Percentiles rank a stretch among this genome's conserved stretches.
phyloP scores from a whole-genome alignment of 1,140 invertebrate species.

The Tetraneura akinire region DNA sequence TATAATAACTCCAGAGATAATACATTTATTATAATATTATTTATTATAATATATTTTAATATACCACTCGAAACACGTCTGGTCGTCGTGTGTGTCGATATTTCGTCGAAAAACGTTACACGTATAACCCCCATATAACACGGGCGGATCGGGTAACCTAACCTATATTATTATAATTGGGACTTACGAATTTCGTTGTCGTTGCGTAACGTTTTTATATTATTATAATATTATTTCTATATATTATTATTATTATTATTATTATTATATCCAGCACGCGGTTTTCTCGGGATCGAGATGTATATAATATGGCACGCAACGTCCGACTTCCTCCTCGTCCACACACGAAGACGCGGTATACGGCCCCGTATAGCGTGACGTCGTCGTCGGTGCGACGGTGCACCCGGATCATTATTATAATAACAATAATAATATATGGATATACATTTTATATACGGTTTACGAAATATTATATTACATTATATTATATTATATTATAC shows the following conservation, averaged over 20 bases:
- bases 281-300: not conserved
- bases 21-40: too few species aligned
- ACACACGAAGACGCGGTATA: too few species aligned
- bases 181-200: not conserved
- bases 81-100: not conserved
- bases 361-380: too few species aligned
- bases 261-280: too few species aligned
- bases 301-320: not conserved
- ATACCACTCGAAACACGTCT: not conserved
- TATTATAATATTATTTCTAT: not conserved
- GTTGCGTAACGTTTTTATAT: not conserved
- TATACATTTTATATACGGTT: too few species aligned
- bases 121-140: too few species aligned
- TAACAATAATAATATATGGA: too few species aligned
- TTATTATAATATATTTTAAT: not conserved
- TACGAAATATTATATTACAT: too few species aligned
- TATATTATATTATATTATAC: too few species aligned
- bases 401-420: constrained; percentile 2
- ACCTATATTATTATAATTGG: not conserved
- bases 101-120: not conserved
- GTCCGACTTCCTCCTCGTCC: not conserved
- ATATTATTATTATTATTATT: not conserved
- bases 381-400: constrained; percentile 16
- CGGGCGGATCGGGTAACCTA: not conserved
- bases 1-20: too few species aligned